phyloP scores from a whole-genome alignment of 2,888 invertebrate genomes.

The Pegoplata infirma region DNA sequence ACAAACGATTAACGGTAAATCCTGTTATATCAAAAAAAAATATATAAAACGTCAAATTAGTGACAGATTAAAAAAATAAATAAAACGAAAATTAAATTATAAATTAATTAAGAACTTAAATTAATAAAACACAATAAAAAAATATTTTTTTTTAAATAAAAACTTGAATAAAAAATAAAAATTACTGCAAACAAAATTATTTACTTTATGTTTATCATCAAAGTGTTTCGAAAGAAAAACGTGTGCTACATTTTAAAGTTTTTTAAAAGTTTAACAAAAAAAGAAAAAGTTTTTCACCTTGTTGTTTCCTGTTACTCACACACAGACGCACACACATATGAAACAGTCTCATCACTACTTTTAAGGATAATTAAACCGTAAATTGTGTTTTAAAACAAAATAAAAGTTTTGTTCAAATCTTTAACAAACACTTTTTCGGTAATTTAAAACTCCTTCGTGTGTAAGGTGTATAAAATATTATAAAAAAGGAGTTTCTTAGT shows the following conservation, averaged over 20 bases:
- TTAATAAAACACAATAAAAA: too few species aligned
- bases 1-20: slow-evolving; percentile 34
- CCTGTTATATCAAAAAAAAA: too few species aligned
- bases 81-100: slow-evolving; percentile 2
- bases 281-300: not conserved
- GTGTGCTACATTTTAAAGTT: slow-evolving; percentile 11
- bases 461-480: slow-evolving; percentile 36
- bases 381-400: slow-evolving; percentile 67
- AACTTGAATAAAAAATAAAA: not conserved
- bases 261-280: not conserved
- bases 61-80: slow-evolving; percentile 25
- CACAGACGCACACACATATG: too few species aligned
- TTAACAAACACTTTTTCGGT: slow-evolving; percentile 45
- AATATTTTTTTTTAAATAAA: not conserved
- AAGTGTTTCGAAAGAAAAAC: not conserved
- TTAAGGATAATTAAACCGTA: slow-evolving; percentile 74
- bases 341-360: slow-evolving; percentile 63
- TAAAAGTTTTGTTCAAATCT: slow-evolving; percentile 54
- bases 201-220: not conserved
- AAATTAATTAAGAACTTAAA: slow-evolving; percentile 32
- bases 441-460: slow-evolving; percentile 49
- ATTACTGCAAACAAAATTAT: not conserved
- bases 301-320: slow-evolving; percentile 13
- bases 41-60: slow-evolving; percentile 37
- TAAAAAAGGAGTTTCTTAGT: slow-evolving; percentile 29